Base-by-base conservation (phyloP, 2,797 vertebrate genomes). In the Etheostoma nigrum region DNA sequence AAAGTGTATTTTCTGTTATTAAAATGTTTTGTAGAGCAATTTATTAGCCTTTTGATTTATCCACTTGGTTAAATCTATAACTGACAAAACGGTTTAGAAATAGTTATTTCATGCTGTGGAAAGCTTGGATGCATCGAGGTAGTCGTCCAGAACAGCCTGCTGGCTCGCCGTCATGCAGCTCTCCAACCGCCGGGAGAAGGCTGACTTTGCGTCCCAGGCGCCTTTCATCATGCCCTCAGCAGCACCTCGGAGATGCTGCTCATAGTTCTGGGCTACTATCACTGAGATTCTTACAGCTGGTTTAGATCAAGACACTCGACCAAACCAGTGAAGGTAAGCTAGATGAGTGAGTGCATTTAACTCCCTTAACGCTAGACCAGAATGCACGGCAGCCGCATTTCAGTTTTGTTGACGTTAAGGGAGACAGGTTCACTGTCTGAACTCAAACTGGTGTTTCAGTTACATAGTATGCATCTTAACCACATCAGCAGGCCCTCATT, bases 131-230 rank as follows among this genome's bases (percentile, higher is more conserved):
- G 96, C 88, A 97, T 98, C 0, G 97, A 98, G 81, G 94, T 98
- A 15, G 97, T 97, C 2, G 96, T 98, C 21, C 97, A 98, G 90
- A 98, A 98, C 94, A 98, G 97, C 90, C 91, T 98, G 69, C 93
- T 98, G 74, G 97, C 92, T 98, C 18, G 97, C 97, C 0, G 95
- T 98, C 88, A 95, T 98, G 90, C 97, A 98, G 91, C 93, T 98
- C 79, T 98, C 97, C 0, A 97, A 97, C 82, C 95, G 90, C 10
- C 95, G 95, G 40, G 85, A 76, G 0, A 96, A 98, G 85, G 97
- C 97, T 0, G 96, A 98, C 89, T 97, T 96, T 0, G 96, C 96
- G 0, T 97, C 97, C 0, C 96, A 98, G 89, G 97, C 97, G 0
- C 97, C 97, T 5, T 98, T 98, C 90, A 96, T 98, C 21, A 96